A percentile compares a stretch with the other conserved stretches of the same genome.
These are phyloP conservation scores for Zaprionus vittiger DNA, from an alignment of 1,140 invertebrate species.

Conservation along the genomic window DNA sequence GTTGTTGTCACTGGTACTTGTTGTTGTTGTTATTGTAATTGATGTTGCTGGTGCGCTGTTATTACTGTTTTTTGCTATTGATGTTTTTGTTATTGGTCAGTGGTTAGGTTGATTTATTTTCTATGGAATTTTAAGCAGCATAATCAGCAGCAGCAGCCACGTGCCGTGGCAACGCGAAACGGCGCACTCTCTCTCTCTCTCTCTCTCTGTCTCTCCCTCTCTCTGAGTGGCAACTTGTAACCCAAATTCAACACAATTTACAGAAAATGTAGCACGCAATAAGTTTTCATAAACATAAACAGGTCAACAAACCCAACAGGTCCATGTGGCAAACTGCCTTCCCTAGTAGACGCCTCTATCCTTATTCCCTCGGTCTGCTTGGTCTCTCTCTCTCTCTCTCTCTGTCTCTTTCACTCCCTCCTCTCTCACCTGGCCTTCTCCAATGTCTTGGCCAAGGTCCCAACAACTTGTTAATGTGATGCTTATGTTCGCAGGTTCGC, in stretches of 20 bases:
- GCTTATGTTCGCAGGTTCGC: neutral
- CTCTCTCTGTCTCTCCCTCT: too few relatives aligned
- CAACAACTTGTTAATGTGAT: neutral
- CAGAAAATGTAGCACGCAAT: constrained; percentile 61
- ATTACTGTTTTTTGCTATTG: constrained; percentile 47
- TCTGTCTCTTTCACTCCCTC: neutral
- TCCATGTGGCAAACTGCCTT: neutral
- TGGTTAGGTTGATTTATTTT: constrained; percentile 73
- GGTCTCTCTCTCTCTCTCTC: neutral
- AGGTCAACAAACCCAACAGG: constrained; percentile 49
- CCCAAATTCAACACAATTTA: constrained; percentile 55
- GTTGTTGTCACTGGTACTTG: neutral
- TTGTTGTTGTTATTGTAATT: neutral
- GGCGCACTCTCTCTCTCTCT: neutral
- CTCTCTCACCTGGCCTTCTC: neutral
- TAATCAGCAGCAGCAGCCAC: constrained; percentile 52
- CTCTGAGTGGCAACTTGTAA: constrained; percentile 22
- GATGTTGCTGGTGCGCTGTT: neutral
- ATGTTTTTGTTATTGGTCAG: constrained; percentile 54
- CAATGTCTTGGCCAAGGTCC: constrained; percentile 68
- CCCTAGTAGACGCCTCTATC: neutral
- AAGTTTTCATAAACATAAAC: constrained; percentile 62
- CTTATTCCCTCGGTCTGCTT: too few relatives aligned
- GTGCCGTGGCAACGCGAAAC: constrained; percentile 22
- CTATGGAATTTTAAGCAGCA: constrained; percentile 65